These are phyloP conservation scores for Isurus oxyrinchus DNA, from an alignment of 2,113 vertebrate genomes.

Conservation along the genomic window DNA sequence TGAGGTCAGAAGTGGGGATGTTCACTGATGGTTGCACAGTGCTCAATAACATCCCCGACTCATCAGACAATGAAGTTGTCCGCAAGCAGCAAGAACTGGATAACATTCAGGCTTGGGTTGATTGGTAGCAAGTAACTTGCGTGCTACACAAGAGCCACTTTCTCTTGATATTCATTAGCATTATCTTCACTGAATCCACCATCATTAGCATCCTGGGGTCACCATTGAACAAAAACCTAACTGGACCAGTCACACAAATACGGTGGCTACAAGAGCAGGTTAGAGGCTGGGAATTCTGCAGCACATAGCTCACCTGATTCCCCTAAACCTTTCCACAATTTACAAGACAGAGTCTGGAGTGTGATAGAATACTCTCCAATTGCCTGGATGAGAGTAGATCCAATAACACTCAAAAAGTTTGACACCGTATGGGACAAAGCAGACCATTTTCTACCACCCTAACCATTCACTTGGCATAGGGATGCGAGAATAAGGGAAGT, in stretches of 20 bases:
- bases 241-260: too few species aligned
- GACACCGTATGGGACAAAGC: background rate
- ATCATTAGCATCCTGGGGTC: too few species aligned
- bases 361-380: background rate
- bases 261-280: background rate
- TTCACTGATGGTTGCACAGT: background rate
- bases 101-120: background rate
- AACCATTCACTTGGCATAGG: background rate
- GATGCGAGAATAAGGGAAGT: too few species aligned
- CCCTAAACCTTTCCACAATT: background rate
- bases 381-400: background rate
- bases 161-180: too few species aligned
- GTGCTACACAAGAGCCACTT: background rate
- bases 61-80: background rate
- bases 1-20: background rate
- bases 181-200: too few species aligned
- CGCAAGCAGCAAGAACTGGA: background rate
- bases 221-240: too few species aligned
- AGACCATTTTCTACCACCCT: background rate
- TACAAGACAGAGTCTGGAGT: background rate
- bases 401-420: background rate
- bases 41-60: too few species aligned
- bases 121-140: background rate
- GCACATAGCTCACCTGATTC: background rate
- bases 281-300: background rate